A percentile compares a stretch with the other conserved stretches of the same genome.
phyloP scores from a whole-genome alignment of 2,888 invertebrate genomes.

The Neelides folsomi region DNA sequence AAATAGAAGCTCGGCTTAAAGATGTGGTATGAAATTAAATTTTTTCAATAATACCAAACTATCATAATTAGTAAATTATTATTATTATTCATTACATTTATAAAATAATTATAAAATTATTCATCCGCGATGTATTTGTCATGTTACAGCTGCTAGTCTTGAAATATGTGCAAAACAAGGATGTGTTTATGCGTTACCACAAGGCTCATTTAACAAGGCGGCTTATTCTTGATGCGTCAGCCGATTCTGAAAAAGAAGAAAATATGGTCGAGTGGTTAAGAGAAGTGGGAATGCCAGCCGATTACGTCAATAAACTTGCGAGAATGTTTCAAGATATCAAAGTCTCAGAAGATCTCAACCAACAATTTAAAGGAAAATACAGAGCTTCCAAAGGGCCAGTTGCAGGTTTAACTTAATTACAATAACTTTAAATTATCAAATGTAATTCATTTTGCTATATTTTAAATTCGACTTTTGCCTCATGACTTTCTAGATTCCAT shows the following conservation, averaged over 20 bases:
- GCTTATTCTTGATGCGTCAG: slow-evolving; percentile 91
- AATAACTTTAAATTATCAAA: not conserved
- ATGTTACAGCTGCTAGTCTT: slow-evolving; percentile 61
- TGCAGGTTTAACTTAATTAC: slow-evolving; percentile 38
- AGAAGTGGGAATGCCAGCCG: slow-evolving; percentile 87
- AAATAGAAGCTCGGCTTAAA: slow-evolving; percentile 82
- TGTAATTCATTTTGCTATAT: not conserved
- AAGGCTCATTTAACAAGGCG: slow-evolving; percentile 93
- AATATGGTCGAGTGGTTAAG: slow-evolving; percentile 93
- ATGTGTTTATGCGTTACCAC: slow-evolving; percentile 99
- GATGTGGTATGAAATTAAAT: slow-evolving; percentile 61
- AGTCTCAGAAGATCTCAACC: slow-evolving; percentile 90
- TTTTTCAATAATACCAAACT: not conserved
- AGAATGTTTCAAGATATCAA: slow-evolving; percentile 98
- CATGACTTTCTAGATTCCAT: slow-evolving; percentile 57
- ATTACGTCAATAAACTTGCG: slow-evolving; percentile 94
- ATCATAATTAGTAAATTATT: too few species aligned
- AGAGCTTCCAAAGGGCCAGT: slow-evolving; percentile 55
- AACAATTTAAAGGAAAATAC: slow-evolving; percentile 64
- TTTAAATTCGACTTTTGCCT: not conserved
- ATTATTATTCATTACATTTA: too few species aligned
- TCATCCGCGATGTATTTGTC: not conserved
- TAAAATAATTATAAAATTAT: too few species aligned
- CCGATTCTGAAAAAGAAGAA: slow-evolving; percentile 98
- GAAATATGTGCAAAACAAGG: slow-evolving; percentile 98